Base-by-base conservation (phyloP, 2,113 vertebrate species). In the Passerina amoena region DNA sequence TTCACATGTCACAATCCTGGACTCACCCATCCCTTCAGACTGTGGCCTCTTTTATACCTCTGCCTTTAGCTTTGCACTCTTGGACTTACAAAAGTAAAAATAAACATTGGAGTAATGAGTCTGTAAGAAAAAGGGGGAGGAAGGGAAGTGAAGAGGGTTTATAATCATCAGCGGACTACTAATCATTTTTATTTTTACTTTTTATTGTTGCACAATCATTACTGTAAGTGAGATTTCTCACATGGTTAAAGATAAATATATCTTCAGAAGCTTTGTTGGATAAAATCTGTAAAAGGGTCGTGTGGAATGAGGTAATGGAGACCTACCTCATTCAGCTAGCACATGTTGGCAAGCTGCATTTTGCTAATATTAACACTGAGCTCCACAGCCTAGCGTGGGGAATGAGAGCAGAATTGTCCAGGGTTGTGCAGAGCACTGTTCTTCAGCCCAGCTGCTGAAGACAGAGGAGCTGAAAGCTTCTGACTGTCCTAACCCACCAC, bases 291-390 rank as follows among this genome's bases (percentile, higher is more conserved):
- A 30, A 75, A 92, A 70, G 88, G 75, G 51, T 95, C 8, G 3
- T 88, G 48, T 24, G 38, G 90, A 91, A 83, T 96, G 94, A 96
- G 85, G 93, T 94, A 92, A 94, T 94, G 90, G 94, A 95, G 95
- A 90, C 84, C 87, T 79, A 82, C 87, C 78, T 96, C 94, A 70
- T 91, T 89, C 91, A 92, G 45, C 78, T 70, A 94, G 80, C 92
- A 88, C 75, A 94, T 92, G 68, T 73, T 92, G 85, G 94, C 87
- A 85, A 86, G 79, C 63, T 68, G n/a, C 35, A 11, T 77, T 71
- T 60, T 75, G n/a, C 71, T 93, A 63, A 81, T 51, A 63, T 63
- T 77, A 90, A 86, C 92, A 40, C 38, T 80, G 59, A 82, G 25
- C 71, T 90, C 50, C 24, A 8, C 48, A 80, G 89, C 54, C 48